Conservation (phyloP, 2,113 vertebrate genomes). For the Melanotaenia duboulayi region DNA sequence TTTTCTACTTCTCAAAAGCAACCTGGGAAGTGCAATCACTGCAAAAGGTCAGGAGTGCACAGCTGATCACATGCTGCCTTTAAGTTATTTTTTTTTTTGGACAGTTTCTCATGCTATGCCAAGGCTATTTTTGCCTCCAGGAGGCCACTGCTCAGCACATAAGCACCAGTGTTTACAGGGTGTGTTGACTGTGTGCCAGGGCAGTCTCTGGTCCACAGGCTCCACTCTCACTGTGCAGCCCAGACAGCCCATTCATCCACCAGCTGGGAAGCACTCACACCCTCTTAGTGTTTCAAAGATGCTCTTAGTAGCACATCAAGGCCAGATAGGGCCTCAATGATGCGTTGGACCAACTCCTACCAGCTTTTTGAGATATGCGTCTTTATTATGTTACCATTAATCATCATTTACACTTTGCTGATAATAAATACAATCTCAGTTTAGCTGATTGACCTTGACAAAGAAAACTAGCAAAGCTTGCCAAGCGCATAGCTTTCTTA, state of each 20-base stretch:
- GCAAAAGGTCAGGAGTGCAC: constrained; percentile 53
- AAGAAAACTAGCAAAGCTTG: constrained; percentile 28
- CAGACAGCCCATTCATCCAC: constrained; percentile 73
- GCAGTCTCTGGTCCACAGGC: constrained; percentile 48
- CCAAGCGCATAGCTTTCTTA: neutral
- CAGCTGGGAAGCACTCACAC: constrained; percentile 64
- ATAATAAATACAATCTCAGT: neutral
- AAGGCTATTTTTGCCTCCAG: constrained; percentile 70
- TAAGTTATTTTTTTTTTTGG: constrained; percentile 24
- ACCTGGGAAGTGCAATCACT: constrained; percentile 13
- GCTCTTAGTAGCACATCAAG: constrained; percentile 53
- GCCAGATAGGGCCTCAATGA: constrained; percentile 17
- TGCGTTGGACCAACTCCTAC: constrained; percentile 46
- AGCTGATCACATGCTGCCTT: constrained; percentile 52
- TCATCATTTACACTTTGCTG: neutral
- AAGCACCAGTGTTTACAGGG: constrained; percentile 71
- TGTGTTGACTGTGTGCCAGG: constrained; percentile 66
- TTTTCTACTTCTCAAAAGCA: constrained; percentile 35
- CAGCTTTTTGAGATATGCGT: neutral
- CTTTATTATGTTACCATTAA: constrained; percentile 6
- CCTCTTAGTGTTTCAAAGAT: constrained; percentile 68
- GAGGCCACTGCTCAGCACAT: constrained; percentile 59
- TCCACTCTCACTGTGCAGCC: constrained; percentile 51
- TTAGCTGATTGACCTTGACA: constrained; percentile 14
- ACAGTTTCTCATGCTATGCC: constrained; percentile 48